A percentile compares a stretch with the other conserved stretches of the same genome.
Evolutionary conservation across 1,140 invertebrate genomes (phyloP).

Genomic region (Globodera rostochiensis): DNA sequence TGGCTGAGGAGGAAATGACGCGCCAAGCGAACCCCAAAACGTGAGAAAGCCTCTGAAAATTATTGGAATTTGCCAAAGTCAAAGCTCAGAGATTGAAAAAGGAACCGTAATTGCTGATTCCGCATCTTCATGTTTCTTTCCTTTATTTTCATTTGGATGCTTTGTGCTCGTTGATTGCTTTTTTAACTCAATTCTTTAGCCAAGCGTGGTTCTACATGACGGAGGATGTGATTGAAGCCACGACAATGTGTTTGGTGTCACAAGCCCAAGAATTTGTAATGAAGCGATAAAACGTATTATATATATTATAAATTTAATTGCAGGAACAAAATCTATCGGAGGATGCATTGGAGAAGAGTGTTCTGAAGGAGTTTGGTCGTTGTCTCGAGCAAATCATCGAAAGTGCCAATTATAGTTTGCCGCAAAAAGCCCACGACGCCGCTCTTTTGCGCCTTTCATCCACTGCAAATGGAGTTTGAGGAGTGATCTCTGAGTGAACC

Average conservation of each 20-base stretch:
- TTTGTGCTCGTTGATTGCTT: slow-evolving; percentile 35
- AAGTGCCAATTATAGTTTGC: slow-evolving; percentile 45
- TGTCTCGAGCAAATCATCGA: slow-evolving; percentile 89
- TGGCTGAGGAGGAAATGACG: slow-evolving; percentile 22
- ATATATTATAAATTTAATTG: slow-evolving; percentile 9
- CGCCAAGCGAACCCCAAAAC: slow-evolving; percentile 52
- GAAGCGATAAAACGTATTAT: slow-evolving; percentile 48
- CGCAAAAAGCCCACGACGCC: neutral
- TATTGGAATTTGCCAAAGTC: too few relatives aligned
- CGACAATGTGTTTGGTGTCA: slow-evolving; percentile 88
- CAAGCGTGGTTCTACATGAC: slow-evolving; percentile 79
- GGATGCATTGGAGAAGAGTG: slow-evolving; percentile 79
- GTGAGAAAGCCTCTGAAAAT: slow-evolving; percentile 23
- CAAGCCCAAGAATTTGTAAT: slow-evolving; percentile 81
- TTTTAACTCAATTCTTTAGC: slow-evolving; percentile 67
- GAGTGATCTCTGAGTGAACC: too few relatives aligned
- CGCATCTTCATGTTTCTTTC: too few relatives aligned
- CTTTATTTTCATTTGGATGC: neutral
- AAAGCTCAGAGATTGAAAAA: too few relatives aligned
- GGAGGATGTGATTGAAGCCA: slow-evolving; percentile 89
- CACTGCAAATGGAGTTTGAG: neutral
- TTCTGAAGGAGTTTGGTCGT: slow-evolving; percentile 90
- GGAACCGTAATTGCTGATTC: neutral
- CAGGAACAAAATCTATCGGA: slow-evolving; percentile 52
- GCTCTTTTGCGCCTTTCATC: neutral